phyloP scores from a whole-genome alignment of 2,797 vertebrate genomes.

The Sebastes trivittatus region DNA sequence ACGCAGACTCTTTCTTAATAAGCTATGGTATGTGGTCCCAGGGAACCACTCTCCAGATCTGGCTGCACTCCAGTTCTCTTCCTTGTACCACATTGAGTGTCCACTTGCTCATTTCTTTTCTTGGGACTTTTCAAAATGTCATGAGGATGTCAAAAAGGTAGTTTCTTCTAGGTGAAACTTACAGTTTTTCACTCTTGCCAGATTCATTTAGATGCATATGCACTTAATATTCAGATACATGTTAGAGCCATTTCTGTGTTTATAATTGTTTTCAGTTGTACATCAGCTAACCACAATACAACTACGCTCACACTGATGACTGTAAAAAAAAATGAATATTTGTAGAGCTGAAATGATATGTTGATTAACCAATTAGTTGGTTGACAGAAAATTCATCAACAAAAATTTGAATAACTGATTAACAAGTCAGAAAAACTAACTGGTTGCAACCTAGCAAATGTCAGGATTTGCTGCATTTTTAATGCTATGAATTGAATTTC shows the following conservation, averaged over 20 bases:
- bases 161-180: not conserved
- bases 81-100: not conserved
- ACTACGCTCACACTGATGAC: not conserved
- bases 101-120: constrained; percentile 8
- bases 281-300: not conserved
- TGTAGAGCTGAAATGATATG: not conserved
- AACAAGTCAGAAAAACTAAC: not conserved
- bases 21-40: constrained; percentile 34
- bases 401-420: not conserved
- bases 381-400: not conserved
- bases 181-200: not conserved
- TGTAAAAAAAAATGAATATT: not conserved
- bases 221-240: not conserved
- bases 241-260: not conserved
- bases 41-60: constrained; percentile 22
- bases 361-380: not conserved
- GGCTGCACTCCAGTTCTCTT: constrained; percentile 21
- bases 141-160: not conserved
- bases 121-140: constrained; percentile 1
- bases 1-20: constrained; percentile 33
- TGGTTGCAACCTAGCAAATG: not conserved
- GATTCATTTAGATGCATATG: not conserved
- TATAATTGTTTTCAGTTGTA: not conserved
- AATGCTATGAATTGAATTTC: not conserved
- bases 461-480: not conserved